Evolutionary conservation across 2,113 vertebrate genomes (phyloP), one percentile per base, ranked within the genome.

Genomic region (Chionis minor): DNA sequence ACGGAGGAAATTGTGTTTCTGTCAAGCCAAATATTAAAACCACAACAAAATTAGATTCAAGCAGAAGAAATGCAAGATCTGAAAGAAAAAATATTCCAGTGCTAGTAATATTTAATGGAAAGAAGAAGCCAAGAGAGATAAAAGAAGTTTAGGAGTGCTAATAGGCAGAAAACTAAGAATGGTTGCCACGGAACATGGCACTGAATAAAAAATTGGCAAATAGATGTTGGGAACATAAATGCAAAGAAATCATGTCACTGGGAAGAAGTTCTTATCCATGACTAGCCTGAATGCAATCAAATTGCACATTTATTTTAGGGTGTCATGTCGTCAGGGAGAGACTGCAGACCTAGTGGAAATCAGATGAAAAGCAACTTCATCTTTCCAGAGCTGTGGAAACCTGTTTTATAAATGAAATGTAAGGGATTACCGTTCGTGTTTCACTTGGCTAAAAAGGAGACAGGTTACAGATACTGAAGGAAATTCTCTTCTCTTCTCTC

Each of bases 51-150:
- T 94, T 95, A 91, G 78, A 92, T 93, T 92, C 75, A 88, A 90
- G 59, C 62, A 94, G 84, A 91, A 94, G 70, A 94, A 96, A 94
- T 91, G 70, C 40, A 92, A 96, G 91, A 95, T 96, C 91, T 96
- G 84, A 94, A 92, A 91, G 94, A 85, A 92, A 94, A 91, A 66
- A 89, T 92, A 94, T 94, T 94, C 49, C 70, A 87, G 14, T 66
- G 77, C n/a, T 87, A 94, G 86, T 94, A 82, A 89, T 91, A 92
- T 94, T 94, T 95, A 96, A 95, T 94, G 78, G 95, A 89, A 95
- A 69, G 45, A 96, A 91, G 61, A 92, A 95, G 70, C 73, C 66
- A 95, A 91, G 73, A 92, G 62, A 89, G 86, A 89, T 91, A 91
- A 95, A 97, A 96, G 94, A 94, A 91, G 5, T 89, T 91, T 89